phyloP scores from a whole-genome alignment of 2,797 vertebrate species.

The Thalassophryne amazonica region DNA sequence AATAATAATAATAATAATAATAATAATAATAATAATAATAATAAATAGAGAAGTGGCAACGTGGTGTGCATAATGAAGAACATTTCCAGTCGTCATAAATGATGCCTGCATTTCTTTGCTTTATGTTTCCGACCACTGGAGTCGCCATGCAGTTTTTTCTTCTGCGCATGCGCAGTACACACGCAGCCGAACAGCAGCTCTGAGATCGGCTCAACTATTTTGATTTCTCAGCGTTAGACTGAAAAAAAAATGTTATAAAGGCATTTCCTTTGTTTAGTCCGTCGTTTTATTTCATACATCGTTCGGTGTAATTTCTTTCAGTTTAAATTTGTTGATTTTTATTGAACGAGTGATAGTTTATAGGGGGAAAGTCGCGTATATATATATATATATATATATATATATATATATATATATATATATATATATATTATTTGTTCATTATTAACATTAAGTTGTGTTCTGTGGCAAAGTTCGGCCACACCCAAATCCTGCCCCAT shows the following conservation, averaged over 20 bases:
- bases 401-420: too few relatives aligned
- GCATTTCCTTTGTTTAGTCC: neutral
- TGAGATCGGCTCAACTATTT: constrained; percentile 27
- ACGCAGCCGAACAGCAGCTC: neutral
- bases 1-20: neutral
- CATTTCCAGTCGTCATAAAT: too few relatives aligned
- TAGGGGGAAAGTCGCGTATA: neutral
- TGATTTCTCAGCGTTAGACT: constrained; percentile 19
- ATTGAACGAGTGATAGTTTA: neutral
- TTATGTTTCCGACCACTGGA: constrained; percentile 4
- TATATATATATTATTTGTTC: too few relatives aligned
- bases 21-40: too few relatives aligned
- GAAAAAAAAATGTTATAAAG: neutral
- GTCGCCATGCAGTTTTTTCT: constrained; percentile 24
- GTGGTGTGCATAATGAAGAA: too few relatives aligned
- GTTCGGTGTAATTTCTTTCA: neutral
- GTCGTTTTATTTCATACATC: neutral
- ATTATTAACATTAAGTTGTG: constrained; percentile 60
- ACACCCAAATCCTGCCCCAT: constrained; percentile 78
- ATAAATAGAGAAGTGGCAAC: too few relatives aligned
- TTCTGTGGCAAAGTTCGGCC: constrained; percentile 76
- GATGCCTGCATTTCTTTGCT: neutral
- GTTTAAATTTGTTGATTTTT: neutral
- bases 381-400: too few relatives aligned
- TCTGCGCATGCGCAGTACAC: constrained; percentile 42